Evolutionary conservation across 2,888 invertebrate species (phyloP).

Genomic region (Deilephila porcellus): DNA sequence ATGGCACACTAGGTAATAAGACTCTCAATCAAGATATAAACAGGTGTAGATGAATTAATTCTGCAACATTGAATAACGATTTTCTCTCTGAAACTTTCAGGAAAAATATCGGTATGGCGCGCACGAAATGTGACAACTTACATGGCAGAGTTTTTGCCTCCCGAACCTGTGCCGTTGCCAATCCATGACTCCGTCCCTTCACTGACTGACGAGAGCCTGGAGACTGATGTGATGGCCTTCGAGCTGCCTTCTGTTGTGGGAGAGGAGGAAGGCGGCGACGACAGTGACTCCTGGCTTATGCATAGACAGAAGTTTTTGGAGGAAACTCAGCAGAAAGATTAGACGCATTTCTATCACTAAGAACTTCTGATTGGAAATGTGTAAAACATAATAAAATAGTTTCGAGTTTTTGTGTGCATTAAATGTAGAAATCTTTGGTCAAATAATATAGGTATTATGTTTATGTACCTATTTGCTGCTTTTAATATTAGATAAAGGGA

Average conservation of each 20-base stretch:
- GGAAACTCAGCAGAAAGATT: slow-evolving; percentile 61
- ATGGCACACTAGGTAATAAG: too few relatives aligned
- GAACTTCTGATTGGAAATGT: not conserved
- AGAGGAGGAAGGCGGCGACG: slow-evolving; percentile 74
- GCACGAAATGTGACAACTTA: slow-evolving; percentile 88
- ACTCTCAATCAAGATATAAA: too few relatives aligned
- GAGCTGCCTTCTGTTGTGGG: slow-evolving; percentile 60
- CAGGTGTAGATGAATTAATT: too few relatives aligned
- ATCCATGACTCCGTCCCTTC: slow-evolving; percentile 87
- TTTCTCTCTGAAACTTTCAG: slow-evolving; percentile 45
- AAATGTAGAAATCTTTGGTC: too few relatives aligned
- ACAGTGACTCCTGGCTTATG: slow-evolving; percentile 75
- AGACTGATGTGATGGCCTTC: slow-evolving; percentile 74
- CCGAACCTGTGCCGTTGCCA: slow-evolving; percentile 87
- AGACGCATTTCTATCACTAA: not conserved
- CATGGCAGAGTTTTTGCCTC: slow-evolving; percentile 88
- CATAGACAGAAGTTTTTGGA: slow-evolving; percentile 76
- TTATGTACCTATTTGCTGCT: not conserved
- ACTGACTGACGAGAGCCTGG: slow-evolving; percentile 67
- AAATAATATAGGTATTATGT: too few relatives aligned
- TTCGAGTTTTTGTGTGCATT: too few relatives aligned
- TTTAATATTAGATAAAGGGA: not conserved
- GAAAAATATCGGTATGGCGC: slow-evolving; percentile 87
- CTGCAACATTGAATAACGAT: too few relatives aligned
- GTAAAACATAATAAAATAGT: not conserved